Evolutionary conservation across 2,888 invertebrate species (phyloP), one percentile per base, ranked within the genome.

Genomic region (Orthosia gothica): DNA sequence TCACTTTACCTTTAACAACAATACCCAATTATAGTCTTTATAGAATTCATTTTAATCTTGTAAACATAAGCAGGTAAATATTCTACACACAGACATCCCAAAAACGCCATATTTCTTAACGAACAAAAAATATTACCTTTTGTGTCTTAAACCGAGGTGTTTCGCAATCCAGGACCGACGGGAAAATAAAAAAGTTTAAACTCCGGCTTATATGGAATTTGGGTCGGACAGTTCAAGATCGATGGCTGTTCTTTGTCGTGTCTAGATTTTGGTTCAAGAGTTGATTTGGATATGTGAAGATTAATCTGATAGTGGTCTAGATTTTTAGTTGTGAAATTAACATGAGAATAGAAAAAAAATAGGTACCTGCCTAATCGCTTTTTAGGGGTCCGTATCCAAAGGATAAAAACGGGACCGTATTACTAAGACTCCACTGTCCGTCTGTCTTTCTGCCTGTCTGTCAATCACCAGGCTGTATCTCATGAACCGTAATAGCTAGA

Each of bases 181-280:
- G 70, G 23, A 54, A 85, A 83, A 83, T 76, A 87, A 87, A 85
- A 83, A 57, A 71, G 32, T 62, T 9, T 75, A 26, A 69, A 40
- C 18, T 11, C 59, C 1, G 74, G 74, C 15, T 80, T 80, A 79
- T 32, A 85, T 84, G 86, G 76, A 66, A 81, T 81, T 78, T 50
- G 58, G 82, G 78, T 77, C 82, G 64, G 58, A 15, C 49, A n/a
- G 45, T 26, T 40, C 50, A 69, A 57, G 63, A 79, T 68, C n/a
- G 67, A 74, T 68, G 40, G 32, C n/a, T n/a, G 26, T 47, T 55
- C 50, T 77, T 61, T 63, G 23, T 64, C 15, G 20, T 9, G 54
- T 40, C 49, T 67, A 32, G 11, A 57, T 40, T 63, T 68, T 15
- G 18, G 15, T 12, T 40, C 13, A 7, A 47, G 4, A 26, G 12